These are phyloP conservation scores for Rhea pennata DNA, from an alignment of 2,113 vertebrate species.

Conservation along the genomic window DNA sequence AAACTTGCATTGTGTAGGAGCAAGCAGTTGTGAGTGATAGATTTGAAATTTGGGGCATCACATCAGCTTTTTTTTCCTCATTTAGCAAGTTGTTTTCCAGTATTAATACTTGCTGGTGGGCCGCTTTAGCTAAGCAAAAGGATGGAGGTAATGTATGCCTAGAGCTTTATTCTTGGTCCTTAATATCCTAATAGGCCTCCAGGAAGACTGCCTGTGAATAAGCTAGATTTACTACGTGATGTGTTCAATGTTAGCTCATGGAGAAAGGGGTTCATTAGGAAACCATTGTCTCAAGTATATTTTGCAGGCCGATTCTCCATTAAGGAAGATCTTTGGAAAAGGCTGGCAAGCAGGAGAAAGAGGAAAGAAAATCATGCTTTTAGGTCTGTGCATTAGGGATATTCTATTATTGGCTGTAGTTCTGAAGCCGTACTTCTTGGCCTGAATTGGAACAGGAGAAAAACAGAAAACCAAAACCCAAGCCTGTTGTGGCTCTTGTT, in stretches of 20 bases:
- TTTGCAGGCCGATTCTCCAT: slow-evolving; percentile 67
- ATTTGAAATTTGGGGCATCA: neutral
- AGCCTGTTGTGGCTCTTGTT: slow-evolving; percentile 37
- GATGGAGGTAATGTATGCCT: slow-evolving; percentile 6
- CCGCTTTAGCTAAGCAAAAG: slow-evolving; percentile 28
- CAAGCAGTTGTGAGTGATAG: neutral
- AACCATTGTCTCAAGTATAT: slow-evolving; percentile 67
- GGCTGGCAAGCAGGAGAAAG: slow-evolving; percentile 45
- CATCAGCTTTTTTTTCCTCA: neutral
- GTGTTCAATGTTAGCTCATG: slow-evolving; percentile 59
- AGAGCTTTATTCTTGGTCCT: slow-evolving; percentile 70
- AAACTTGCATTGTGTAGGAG: slow-evolving; percentile 36
- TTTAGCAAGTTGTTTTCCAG: neutral
- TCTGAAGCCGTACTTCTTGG: slow-evolving; percentile 62
- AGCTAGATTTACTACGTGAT: slow-evolving; percentile 54
- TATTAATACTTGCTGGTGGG: slow-evolving; percentile 8
- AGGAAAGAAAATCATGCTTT: slow-evolving; percentile 50
- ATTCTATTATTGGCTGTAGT: slow-evolving; percentile 50
- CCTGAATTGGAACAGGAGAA: slow-evolving; percentile 67
- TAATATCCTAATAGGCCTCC: slow-evolving; percentile 73
- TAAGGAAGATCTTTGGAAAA: slow-evolving; percentile 72
- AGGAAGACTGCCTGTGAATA: slow-evolving; percentile 55
- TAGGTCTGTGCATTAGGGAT: slow-evolving; percentile 28
- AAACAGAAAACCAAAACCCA: neutral
- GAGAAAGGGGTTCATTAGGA: slow-evolving; percentile 75